These are phyloP conservation scores for Pangasianodon gigas DNA, from an alignment of 2,113 vertebrate genomes.

Conservation along the genomic window DNA sequence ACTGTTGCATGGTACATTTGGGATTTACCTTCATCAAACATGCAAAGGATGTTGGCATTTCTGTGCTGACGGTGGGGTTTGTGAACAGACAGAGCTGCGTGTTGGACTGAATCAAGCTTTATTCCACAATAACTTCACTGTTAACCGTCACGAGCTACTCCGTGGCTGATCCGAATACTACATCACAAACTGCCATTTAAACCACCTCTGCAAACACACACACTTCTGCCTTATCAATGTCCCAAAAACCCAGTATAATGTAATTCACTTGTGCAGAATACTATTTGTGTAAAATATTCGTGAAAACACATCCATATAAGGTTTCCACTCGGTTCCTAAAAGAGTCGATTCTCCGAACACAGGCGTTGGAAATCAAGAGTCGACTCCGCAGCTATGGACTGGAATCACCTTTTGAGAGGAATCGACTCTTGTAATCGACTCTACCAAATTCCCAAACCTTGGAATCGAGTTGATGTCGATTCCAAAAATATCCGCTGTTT, in stretches of 20 bases:
- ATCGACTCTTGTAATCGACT: background rate
- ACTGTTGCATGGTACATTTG: background rate
- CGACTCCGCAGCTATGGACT: background rate
- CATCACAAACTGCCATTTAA: background rate
- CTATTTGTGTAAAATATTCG: background rate
- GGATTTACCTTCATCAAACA: slow-evolving; percentile 69
- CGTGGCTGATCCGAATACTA: background rate
- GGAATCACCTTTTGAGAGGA: background rate
- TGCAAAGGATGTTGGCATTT: slow-evolving; percentile 66
- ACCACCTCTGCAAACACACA: background rate
- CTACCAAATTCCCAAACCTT: background rate
- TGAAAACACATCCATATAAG: background rate
- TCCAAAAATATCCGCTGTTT: background rate
- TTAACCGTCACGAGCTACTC: background rate
- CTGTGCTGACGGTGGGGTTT: background rate
- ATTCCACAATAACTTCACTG: background rate
- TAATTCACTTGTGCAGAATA: background rate
- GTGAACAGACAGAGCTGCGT: background rate
- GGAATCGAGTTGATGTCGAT: background rate
- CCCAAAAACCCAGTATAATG: background rate
- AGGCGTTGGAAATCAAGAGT: background rate
- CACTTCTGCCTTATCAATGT: background rate
- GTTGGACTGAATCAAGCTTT: background rate
- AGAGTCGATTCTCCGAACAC: background rate
- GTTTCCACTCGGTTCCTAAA: background rate